Evolutionary conservation across 2,888 invertebrate species (phyloP), one percentile per base, ranked within the genome.

Genomic region (Harpalus rufipes): DNA sequence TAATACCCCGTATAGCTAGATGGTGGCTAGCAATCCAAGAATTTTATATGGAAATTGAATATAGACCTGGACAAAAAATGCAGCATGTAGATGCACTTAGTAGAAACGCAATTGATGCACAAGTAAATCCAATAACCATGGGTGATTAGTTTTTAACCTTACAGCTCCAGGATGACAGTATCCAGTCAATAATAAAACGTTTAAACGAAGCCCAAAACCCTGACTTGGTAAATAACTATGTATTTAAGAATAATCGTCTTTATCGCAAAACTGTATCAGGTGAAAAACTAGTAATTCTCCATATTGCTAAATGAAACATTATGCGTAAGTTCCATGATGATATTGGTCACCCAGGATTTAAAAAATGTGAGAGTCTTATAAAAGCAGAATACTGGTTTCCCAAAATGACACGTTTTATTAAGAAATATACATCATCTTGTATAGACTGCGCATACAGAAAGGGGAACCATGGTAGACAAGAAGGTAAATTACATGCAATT

Each of bases 11-110:
- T 78, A 78, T 88, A 81, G 84, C 85, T 8, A 63, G 86, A 7
- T 87, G 86, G 86, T 87, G 86, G 86, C 58, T 84, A 12, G 65
- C 44, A 58, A n/a, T 89, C 32, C 87, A 87, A 76, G 87, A 88
- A 61, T 88, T 85, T 76, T 81, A 87, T 25, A 87, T 87, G 51
- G 44, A 18, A 2, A 76, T 88, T 7, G 86, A 88, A 81, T 88
- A 87, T 76, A 78, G 87, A n/a, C 72, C 86, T 21, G 86, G 87
- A 58, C 41, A 61, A n/a, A 85, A 80, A 3, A 89, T 89, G 89
- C 14, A 86, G 0, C 89, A 89, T 65, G 89, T 88, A 1, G 89
- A 89, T 63, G 89, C 89, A 5, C 86, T 89, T 0, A 61, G 86
- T 68, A 86, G 86, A 6, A 81, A 86, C 32, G 32, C 32, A 5